phyloP scores from a whole-genome alignment of 2,888 invertebrate genomes.

The Eilema sororculum region DNA sequence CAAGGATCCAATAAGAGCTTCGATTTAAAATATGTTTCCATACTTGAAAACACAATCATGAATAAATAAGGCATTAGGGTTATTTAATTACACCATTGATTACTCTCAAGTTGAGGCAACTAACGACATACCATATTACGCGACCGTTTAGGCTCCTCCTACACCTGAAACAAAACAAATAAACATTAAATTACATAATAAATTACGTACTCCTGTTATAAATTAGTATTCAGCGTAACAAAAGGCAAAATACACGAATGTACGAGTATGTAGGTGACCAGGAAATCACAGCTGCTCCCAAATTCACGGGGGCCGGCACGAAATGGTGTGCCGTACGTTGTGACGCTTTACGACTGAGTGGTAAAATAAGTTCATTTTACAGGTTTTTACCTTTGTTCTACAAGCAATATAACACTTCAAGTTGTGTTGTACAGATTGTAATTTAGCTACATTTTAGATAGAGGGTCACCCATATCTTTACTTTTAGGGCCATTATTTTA shows the following conservation, averaged over 20 bases:
- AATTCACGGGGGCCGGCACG: slow-evolving; percentile 45
- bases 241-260: slow-evolving; percentile 42
- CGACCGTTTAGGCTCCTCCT: slow-evolving; percentile 59
- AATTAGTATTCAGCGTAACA: slow-evolving; percentile 45
- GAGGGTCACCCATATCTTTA: slow-evolving; percentile 28
- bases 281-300: slow-evolving; percentile 53
- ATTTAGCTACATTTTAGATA: slow-evolving; percentile 41
- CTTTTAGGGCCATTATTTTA: slow-evolving; percentile 1
- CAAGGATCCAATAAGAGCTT: not conserved
- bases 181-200: slow-evolving; percentile 22
- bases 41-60: not conserved
- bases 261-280: slow-evolving; percentile 45
- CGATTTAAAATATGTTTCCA: not conserved
- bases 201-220: slow-evolving; percentile 36
- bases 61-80: not conserved
- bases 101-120: not conserved
- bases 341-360: slow-evolving; percentile 59
- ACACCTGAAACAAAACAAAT: slow-evolving; percentile 67
- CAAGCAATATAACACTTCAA: slow-evolving; percentile 30
- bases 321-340: slow-evolving; percentile 50
- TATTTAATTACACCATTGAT: not conserved
- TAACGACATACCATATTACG: slow-evolving; percentile 58
- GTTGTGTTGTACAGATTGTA: slow-evolving; percentile 30
- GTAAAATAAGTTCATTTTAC: slow-evolving; percentile 65
- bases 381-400: slow-evolving; percentile 60